Evolutionary conservation across 2,113 vertebrate genomes (phyloP), one percentile per base, ranked within the genome.

Genomic region (Ophiodon elongatus): DNA sequence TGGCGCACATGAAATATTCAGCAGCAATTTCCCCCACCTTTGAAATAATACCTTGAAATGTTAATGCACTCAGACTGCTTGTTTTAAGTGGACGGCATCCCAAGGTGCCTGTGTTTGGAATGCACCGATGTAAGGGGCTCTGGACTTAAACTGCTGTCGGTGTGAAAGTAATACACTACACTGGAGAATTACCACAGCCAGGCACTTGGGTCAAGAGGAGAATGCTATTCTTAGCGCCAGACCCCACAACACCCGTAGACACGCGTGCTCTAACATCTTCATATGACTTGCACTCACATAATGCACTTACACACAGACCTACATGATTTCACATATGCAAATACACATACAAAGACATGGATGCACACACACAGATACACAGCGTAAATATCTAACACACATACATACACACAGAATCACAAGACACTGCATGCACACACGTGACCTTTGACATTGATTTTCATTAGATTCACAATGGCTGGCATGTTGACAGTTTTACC

Each of bases 1-100:
- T 76, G 77, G 47, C 31, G 23, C 15, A 0, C 88, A 92, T 94
- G 72, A 94, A 95, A 94, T 93, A 94, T 94, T 94, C 87, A 93
- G 63, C 80, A 86, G 85, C 88, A 93, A 90, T 95, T 92, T 86
- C 76, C 73, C 73, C 77, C 50, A 56, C 45, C 25, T 92, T 92
- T 87, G 88, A 93, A 92, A 94, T 93, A 93, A 94, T 91, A 90
- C 87, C 85, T 94, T 92, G 85, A 92, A 93, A 93, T 92, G 91
- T 80, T 93, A 93, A 94, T 93, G 93, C 8, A 31, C 77, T 86
- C 82, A 81, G 63, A 71, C 84, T 68, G 90, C 87, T 87, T 90
- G 90, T 88, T 88, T 90, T 91, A 89, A 92, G 85, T 88, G 88
- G 86, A 84, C 87, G 65, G 82, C 85, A 39, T 92, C 88, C 84